These are phyloP conservation scores for Cuniculus paca DNA, from an alignment of 2,797 vertebrate species.

Conservation along the genomic window DNA sequence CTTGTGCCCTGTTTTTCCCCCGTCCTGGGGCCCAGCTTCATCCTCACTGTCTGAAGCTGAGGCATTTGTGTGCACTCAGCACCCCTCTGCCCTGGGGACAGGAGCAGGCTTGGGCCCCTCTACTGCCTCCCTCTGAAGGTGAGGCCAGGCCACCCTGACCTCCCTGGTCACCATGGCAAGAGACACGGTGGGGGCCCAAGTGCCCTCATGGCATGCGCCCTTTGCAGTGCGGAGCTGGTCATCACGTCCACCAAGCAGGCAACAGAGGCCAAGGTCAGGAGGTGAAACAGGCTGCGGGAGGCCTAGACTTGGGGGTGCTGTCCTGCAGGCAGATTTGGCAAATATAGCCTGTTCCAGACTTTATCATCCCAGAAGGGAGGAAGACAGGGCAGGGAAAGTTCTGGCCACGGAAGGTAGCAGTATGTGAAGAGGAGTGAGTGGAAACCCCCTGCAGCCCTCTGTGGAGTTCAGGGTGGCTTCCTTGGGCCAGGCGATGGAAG, in stretches of 20 bases:
- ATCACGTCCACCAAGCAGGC: background rate
- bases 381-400: too few species aligned
- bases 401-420: background rate
- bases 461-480: background rate
- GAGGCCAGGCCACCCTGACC: background rate
- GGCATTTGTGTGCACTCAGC: too few species aligned
- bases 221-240: background rate
- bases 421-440: fast-evolving
- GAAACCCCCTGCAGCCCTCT: too few species aligned
- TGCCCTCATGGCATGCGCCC: fast-evolving
- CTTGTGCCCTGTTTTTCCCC: too few species aligned
- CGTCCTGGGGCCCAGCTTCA: background rate
- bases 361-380: fast-evolving
- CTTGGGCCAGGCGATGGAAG: background rate
- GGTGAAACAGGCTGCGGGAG: background rate
- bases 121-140: background rate
- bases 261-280: background rate
- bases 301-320: background rate
- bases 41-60: background rate
- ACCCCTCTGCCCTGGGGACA: too few species aligned
- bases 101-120: background rate
- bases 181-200: background rate
- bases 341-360: fast-evolving
- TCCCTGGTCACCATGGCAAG: fast-evolving
- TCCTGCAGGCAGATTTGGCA: background rate